A percentile compares a stretch with the other conserved stretches of the same genome.
Evolutionary conservation across 2,888 invertebrate species (phyloP).

Genomic region (Mesorhabditis sp.): DNA sequence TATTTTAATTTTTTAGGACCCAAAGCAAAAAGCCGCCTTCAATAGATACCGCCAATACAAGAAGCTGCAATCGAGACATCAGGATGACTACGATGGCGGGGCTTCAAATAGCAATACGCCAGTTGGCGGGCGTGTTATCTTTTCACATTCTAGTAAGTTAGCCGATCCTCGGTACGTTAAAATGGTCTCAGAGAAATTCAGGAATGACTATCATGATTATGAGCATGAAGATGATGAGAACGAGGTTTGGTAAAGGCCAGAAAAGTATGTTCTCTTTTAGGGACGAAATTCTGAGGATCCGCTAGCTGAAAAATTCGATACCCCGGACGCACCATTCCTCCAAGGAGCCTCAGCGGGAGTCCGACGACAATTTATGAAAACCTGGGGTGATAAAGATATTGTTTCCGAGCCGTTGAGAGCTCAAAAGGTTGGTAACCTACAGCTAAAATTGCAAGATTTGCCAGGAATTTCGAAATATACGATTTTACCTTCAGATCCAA

Average conservation of each 20-base stretch:
- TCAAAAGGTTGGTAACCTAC: slow-evolving; percentile 25
- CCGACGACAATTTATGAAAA: slow-evolving; percentile 36
- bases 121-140: background rate
- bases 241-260: background rate
- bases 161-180: background rate
- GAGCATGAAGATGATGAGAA: background rate
- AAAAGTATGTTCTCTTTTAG: background rate
- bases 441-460: too few species aligned
- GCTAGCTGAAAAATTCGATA: slow-evolving; percentile 25
- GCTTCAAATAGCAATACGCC: background rate
- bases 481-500: slow-evolving; percentile 39
- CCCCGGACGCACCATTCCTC: slow-evolving; percentile 42
- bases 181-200: background rate
- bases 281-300: background rate
- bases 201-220: background rate
- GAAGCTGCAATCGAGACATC: background rate
- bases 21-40: background rate
- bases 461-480: background rate
- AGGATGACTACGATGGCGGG: background rate
- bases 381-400: slow-evolving; percentile 50
- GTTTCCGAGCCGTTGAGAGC: slow-evolving; percentile 44
- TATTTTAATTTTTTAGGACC: background rate
- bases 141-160: background rate
- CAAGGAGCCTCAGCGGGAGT: slow-evolving; percentile 36
- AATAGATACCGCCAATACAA: background rate